Conservation (phyloP, 2,797 vertebrate species). For the Liparis tanakae region DNA sequence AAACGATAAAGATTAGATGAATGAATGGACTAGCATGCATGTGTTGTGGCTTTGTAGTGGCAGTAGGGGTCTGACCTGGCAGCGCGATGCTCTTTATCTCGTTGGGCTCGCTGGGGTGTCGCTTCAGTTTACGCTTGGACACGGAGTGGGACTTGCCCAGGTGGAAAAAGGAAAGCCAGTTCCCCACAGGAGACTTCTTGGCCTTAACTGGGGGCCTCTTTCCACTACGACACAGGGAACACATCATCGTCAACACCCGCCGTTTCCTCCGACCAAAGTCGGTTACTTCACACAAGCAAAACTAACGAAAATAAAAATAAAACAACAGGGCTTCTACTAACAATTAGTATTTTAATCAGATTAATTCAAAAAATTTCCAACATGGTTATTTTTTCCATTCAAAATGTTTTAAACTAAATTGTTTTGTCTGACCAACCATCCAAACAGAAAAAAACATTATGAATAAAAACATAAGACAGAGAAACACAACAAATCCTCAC, state of each 20-base stretch:
- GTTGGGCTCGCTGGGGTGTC: constrained; percentile 94
- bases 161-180: constrained; percentile 98
- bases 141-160: constrained; percentile 91
- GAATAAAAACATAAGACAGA: background rate
- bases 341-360: background rate
- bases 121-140: constrained; percentile 93
- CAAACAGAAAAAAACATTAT: background rate
- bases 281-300: background rate
- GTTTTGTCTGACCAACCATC: background rate
- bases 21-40: background rate
- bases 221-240: constrained; percentile 63
- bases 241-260: constrained; percentile 25
- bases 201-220: constrained; percentile 90
- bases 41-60: constrained; percentile 8
- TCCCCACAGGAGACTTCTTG: constrained; percentile 96
- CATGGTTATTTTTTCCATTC: too few species aligned
- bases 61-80: constrained; percentile 83
- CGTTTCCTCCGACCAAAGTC: background rate
- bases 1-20: background rate
- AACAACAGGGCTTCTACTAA: background rate
- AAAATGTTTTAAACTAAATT: background rate
- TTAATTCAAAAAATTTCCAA: background rate
- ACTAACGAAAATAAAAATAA: background rate
- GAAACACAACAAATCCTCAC: background rate
- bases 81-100: constrained; percentile 94